Conservation (phyloP, 2,113 vertebrate genomes). For the Poeciliopsis turrubarensis region DNA sequence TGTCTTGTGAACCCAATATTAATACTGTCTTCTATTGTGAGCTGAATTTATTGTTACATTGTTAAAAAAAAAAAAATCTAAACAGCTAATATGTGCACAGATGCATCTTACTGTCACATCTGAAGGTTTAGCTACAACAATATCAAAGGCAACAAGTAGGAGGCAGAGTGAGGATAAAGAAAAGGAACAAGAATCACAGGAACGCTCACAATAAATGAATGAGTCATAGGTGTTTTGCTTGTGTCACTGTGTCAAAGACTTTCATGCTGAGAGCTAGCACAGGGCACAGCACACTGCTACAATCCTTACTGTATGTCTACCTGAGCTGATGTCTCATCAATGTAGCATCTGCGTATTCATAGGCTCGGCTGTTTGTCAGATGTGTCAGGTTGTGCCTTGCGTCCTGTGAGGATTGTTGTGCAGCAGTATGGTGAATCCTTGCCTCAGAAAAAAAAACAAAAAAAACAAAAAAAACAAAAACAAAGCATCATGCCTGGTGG, state of each 20-base stretch:
- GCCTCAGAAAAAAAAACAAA: constrained; percentile 31
- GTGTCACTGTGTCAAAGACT: constrained; percentile 66
- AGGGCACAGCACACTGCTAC: constrained; percentile 35
- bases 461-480: background rate
- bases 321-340: constrained; percentile 36
- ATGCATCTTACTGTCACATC: background rate
- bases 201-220: background rate
- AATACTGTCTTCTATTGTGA: background rate
- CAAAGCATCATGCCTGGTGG: constrained; percentile 13
- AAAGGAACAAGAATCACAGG: background rate
- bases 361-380: constrained; percentile 50
- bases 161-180: background rate
- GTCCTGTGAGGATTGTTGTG: constrained; percentile 35
- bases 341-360: constrained; percentile 12
- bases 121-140: constrained; percentile 9
- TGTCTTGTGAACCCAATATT: background rate
- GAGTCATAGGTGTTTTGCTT: constrained; percentile 55
- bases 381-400: constrained; percentile 62
- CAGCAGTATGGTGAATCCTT: constrained; percentile 31
- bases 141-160: constrained; percentile 10
- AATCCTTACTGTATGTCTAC: constrained; percentile 40
- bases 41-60: background rate
- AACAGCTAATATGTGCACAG: background rate
- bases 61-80: background rate
- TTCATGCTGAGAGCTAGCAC: constrained; percentile 46